Evolutionary conservation across 1,140 invertebrate species (phyloP).

Genomic region (Diuraphis noxia): DNA sequence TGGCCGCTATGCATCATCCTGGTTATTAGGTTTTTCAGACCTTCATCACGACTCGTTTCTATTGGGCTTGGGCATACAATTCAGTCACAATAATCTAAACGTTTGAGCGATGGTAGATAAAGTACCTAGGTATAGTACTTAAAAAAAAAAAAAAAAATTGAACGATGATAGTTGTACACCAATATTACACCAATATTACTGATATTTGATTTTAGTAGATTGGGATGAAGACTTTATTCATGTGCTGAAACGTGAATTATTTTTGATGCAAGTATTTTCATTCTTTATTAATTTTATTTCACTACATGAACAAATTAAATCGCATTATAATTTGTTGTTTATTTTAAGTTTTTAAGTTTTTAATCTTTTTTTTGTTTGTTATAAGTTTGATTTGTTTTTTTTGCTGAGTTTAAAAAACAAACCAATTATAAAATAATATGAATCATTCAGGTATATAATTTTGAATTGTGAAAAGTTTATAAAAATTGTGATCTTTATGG

Average conservation of each 20-base stretch:
- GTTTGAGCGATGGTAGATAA: not conserved
- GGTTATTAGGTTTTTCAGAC: slow-evolving; percentile 22
- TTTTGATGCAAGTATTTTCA: not conserved
- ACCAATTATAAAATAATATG: slow-evolving; percentile 28
- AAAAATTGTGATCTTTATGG: slow-evolving; percentile 35
- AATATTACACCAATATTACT: no score
- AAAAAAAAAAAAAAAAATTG: not conserved
- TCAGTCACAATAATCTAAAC: not conserved
- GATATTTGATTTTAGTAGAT: no score
- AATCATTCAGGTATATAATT: slow-evolving; percentile 44
- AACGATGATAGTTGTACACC: no score
- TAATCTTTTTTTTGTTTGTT: not conserved
- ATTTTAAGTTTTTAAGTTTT: not conserved
- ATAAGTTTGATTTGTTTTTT: slow-evolving; percentile 10
- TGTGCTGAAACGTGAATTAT: not conserved
- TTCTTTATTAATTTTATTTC: not conserved
- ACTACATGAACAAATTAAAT: not conserved
- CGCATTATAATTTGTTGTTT: not conserved
- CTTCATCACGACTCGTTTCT: not conserved
- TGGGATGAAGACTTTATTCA: not conserved
- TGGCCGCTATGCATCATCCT: slow-evolving; percentile 4
- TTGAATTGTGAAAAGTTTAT: slow-evolving; percentile 25
- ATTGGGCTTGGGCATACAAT: not conserved
- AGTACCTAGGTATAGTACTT: not conserved
- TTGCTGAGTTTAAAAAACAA: not conserved